Evolutionary conservation across 2,888 invertebrate species (phyloP).

Genomic region (Bhutanitis thaidina): DNA sequence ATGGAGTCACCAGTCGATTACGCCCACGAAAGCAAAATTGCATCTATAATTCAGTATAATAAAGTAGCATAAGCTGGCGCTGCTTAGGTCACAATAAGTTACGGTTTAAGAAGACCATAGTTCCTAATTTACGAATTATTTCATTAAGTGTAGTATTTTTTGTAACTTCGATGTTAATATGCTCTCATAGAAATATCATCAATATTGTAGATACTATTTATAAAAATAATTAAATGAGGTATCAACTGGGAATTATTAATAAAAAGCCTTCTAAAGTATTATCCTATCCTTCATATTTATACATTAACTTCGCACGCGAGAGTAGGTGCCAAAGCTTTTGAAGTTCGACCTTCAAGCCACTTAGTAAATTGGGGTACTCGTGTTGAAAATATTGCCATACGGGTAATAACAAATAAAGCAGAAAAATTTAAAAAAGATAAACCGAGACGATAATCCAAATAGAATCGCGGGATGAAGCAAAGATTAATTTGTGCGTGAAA

Average conservation of each 20-base stretch:
- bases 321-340: conserved; percentile 2
- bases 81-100: conserved; percentile 4
- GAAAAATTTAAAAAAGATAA: conserved; percentile 7
- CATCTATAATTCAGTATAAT: conserved; percentile 14
- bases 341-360: conserved; percentile 9
- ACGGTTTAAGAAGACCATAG: too few relatives aligned
- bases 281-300: conserved; percentile 4
- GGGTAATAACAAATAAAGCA: neutral
- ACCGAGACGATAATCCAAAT: conserved; percentile 1
- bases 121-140: too few relatives aligned
- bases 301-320: conserved; percentile 10
- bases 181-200: too few relatives aligned
- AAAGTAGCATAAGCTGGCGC: conserved; percentile 4
- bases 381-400: conserved; percentile 3
- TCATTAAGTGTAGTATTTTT: too few relatives aligned
- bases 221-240: too few relatives aligned
- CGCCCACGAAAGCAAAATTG: conserved; percentile 6
- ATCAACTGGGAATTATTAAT: too few relatives aligned
- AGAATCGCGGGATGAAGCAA: conserved; percentile 2
- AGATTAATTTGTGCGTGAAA: conserved; percentile 13
- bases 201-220: too few relatives aligned
- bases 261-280: neutral
- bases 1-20: neutral
- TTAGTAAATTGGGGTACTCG: conserved; percentile 12
- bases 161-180: too few relatives aligned